Conservation (phyloP, 2,113 vertebrate genomes). For the Electrona antarctica region DNA sequence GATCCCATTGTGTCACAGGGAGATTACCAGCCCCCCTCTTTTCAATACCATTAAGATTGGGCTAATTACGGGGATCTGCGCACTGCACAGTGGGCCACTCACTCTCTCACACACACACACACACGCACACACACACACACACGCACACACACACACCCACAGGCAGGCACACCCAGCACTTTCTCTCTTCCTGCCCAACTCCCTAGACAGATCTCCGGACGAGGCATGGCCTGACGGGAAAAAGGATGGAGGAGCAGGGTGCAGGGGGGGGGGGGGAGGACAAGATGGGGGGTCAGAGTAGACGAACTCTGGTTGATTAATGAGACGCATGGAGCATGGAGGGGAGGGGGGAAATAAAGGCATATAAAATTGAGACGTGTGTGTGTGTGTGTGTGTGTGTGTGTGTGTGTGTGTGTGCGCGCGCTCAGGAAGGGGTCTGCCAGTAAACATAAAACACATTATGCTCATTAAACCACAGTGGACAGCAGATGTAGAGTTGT, state of each 20-base stretch:
- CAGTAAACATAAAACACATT: slow-evolving; percentile 12
- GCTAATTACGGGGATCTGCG: slow-evolving; percentile 67
- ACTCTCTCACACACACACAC: slow-evolving; percentile 7
- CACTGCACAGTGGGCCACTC: slow-evolving; percentile 24
- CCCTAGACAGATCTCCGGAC: slow-evolving; percentile 36
- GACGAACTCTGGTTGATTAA: slow-evolving; percentile 59
- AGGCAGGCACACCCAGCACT: slow-evolving; percentile 28
- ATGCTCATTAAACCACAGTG: slow-evolving; percentile 4
- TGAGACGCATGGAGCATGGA: slow-evolving; percentile 39
- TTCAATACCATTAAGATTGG: slow-evolving; percentile 66
- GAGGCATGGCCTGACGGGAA: slow-evolving; percentile 21
- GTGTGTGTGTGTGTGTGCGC: neutral
- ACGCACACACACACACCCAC: neutral
- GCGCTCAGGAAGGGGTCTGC: neutral
- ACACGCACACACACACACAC: neutral
- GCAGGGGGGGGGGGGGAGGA: slow-evolving; percentile 23
- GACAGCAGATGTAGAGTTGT: neutral
- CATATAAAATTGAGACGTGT: slow-evolving; percentile 31
- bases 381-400: neutral
- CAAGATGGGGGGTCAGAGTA: slow-evolving; percentile 47
- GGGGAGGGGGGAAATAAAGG: slow-evolving; percentile 44
- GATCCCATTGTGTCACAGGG: slow-evolving; percentile 77
- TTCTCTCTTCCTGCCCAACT: slow-evolving; percentile 33
- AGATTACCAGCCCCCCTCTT: slow-evolving; percentile 62
- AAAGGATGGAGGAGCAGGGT: slow-evolving; percentile 24